Evolutionary conservation across 1,140 invertebrate genomes (phyloP), one percentile per base, ranked within the genome.

Genomic region (Dolichoris vasculosae): DNA sequence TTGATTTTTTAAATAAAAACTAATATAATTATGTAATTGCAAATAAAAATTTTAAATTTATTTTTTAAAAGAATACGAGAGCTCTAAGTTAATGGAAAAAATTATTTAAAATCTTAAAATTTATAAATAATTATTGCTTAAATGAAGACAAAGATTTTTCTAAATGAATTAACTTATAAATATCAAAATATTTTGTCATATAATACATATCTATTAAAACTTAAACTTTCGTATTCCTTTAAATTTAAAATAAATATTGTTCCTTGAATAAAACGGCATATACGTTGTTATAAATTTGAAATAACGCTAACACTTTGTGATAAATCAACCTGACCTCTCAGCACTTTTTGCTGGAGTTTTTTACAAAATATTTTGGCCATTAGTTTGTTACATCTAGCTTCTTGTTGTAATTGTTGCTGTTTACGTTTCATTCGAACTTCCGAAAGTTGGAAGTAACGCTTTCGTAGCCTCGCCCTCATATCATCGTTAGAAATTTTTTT

Each of bases 301-400:
- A 94, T 93, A 51, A 94, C 92, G 85, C 93, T 94, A 40, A 93
- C 89, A 87, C 94, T 94, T 87, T 94, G 94, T 17, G 94, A 94
- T 17, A 94, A 84, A 88, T 94, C 91, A 9, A 94, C 93, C 85
- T 94, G 91, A 82, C 94, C 94, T 77, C 89, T 90, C 59, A 94
- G 87, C 77, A 94, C 93, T 90, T 93, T 94, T 64, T 93, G 92
- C 77, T 94, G 94, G 38, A 94, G 88, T 87, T 93, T 94, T 90
- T 94, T 94, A 71, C 93, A 93, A 90, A 94, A 95, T 85, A 95
- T 91, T 87, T 94, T 93, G 8, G 94, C 94, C 94, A 95, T 94
- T 0, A 95, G 86, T 85, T 94, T 92, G 88, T 95, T 95, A 46
- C 93, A 93, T 23, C 90, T 88, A 26, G 93, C 89, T 69, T 94